Base-by-base conservation (phyloP, 2,888 invertebrate genomes). In the Autographa pulchrina region DNA sequence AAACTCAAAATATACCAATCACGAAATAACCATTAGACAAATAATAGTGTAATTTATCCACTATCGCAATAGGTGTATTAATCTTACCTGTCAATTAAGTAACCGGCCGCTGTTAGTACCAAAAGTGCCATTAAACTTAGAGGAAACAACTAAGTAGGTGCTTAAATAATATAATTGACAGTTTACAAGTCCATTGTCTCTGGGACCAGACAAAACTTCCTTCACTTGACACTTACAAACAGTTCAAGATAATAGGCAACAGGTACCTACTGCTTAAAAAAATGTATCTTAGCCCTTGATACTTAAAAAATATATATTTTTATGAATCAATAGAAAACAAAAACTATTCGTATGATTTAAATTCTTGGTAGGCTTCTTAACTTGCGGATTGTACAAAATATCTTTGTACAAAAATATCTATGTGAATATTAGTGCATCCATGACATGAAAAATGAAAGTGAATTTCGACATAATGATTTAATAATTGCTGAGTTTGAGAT, bases 101-200 rank as follows among this genome's bases (percentile, higher is more conserved):
- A 8, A 13, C 18, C 2, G 20, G 8, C 25, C 25, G 20, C n/a
- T n/a, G 48, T 13, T 25, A 20, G 13, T 18, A 38, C 58, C 69
- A 62, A 63, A 70, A 18, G 13, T 54, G 48, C 31, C 25, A 25
- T 58, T 62, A 38, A 4, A 35, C 18, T 61, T 25, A 14, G 62
- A 43, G 6, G 54, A 38, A 32, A 62, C 16, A 58, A 48, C 31
- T 61, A 41, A 54, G 20, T 56, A 25, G 20, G 54, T 25, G 2
- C 20, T 54, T 18, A 54, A 20, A 38, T 64, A 77, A 58, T 58
- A 75, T 80, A 80, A 77, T 80, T 80, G 77, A 76, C 77, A 76
- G 70, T 2, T 63, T 18, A 75, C 65, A 70, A 5, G 52, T 11
- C 63, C 38, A 67, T 76, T 76, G 77, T 76, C 63, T 76, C 35